Evolutionary conservation across 37 sponge, comb jelly and placozoan genomes (phyloP).

Genomic region (Agelas oroides): DNA sequence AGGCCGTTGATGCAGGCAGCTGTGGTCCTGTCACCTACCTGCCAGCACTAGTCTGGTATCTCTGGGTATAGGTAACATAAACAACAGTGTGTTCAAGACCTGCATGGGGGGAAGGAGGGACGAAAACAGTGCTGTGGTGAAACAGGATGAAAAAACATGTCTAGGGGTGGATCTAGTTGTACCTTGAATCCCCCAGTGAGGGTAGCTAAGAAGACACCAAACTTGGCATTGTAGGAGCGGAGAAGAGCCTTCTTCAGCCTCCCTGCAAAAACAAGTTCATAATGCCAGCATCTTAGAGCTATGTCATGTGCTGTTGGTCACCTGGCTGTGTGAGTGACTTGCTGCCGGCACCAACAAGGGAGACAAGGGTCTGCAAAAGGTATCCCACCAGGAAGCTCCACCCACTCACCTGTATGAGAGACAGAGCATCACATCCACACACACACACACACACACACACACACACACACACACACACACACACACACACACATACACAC

Average conservation of each 20-base stretch:
- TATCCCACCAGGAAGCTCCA: constrained; percentile 67
- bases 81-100: constrained; percentile 12
- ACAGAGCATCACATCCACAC: too few relatives aligned
- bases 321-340: background rate
- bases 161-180: background rate
- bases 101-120: background rate
- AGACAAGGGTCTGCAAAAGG: constrained; percentile 8
- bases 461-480: too few relatives aligned
- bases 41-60: constrained; percentile 7
- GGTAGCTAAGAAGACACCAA: constrained; percentile 40
- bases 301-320: background rate
- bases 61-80: background rate
- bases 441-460: too few relatives aligned
- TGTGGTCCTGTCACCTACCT: too few relatives aligned
- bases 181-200: constrained; percentile 49
- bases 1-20: too few relatives aligned
- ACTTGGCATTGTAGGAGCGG: constrained; percentile 20
- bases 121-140: background rate
- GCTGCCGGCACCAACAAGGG: background rate
- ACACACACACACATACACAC: too few relatives aligned
- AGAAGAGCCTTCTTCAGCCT: constrained; percentile 15
- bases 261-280: background rate
- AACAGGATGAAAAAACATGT: background rate
- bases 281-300: too few relatives aligned
- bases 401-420: constrained; percentile 26